Evolutionary conservation across 2,113 vertebrate species (phyloP).

Genomic region (Chloebia gouldiae): DNA sequence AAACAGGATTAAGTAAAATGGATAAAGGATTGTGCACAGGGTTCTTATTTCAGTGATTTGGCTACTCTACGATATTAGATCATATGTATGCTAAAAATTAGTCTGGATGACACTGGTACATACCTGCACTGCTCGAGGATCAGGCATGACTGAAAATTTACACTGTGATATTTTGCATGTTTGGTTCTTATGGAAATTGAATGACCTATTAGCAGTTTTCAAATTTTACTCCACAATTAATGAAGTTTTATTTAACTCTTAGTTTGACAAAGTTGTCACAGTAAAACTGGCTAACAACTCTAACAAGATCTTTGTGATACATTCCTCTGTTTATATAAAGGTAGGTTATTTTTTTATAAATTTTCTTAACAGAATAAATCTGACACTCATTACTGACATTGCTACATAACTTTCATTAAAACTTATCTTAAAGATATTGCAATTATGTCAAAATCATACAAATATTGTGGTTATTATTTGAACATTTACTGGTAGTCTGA

Average conservation of each 20-base stretch:
- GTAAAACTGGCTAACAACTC: not conserved
- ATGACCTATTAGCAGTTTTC: not conserved
- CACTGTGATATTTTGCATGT: not conserved
- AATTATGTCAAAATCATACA: not conserved
- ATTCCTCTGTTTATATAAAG: not conserved
- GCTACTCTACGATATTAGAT: not conserved
- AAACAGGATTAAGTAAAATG: not conserved
- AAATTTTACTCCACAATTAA: not conserved
- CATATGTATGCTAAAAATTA: not conserved
- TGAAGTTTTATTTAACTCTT: not conserved
- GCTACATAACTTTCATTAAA: not conserved
- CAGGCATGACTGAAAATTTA: too few species aligned
- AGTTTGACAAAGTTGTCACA: not conserved
- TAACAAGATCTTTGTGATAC: not conserved
- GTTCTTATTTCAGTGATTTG: not conserved
- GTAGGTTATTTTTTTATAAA: not conserved
- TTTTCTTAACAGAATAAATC: not conserved
- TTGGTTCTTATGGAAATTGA: not conserved
- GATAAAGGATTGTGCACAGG: not conserved
- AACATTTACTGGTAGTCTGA: not conserved
- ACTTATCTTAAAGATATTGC: not conserved
- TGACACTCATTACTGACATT: not conserved
- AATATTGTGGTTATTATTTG: not conserved
- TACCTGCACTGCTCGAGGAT: not conserved
- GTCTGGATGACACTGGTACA: not conserved